Evolutionary conservation across 2,888 invertebrate species (phyloP), one percentile per base, ranked within the genome.

Genomic region (Sepiola atlantica): DNA sequence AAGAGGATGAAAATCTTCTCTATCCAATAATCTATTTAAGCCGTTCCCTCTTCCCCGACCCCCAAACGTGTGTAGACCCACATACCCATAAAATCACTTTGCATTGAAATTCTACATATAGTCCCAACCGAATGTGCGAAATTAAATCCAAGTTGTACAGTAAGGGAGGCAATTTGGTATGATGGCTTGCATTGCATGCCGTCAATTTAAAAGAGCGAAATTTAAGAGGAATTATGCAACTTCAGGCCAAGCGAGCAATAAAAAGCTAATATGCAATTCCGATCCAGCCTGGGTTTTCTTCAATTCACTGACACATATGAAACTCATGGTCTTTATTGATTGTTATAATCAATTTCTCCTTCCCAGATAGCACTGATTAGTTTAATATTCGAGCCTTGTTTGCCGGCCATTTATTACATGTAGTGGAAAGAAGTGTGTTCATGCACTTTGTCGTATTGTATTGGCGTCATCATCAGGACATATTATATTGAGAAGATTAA

Each of bases 51-150:
- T 14, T 32, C n/a, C n/a, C 45, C 45, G 45, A 45, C 45, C 45
- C 45, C 45, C 45, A 45, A 8, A 45, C 45, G 4, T 8, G 45
- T 16, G 77, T 14, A n/a, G 16, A 77, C 16, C n/a, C n/a, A 28
- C n/a, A 77, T n/a, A 77, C n/a, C 77, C 32, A 77, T n/a, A 77
- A 77, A 77, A 77, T 77, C n/a, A 77, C 32, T 77, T 77, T 77
- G n/a, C n/a, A 16, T 77, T 32, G 77, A n/a, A 77, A n/a, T 77
- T n/a, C 77, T 77, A 28, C 77, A 77, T 77, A n/a, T 77, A 77
- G 32, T n/a, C n/a, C 77, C 16, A 77, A 77, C 77, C 16, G 77
- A 32, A n/a, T 77, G n/a, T n/a, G 16, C n/a, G n/a, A 32, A 77
- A 77, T 20, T 77, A n/a, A 32, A 1, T 32, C 77, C 32, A 32